These are phyloP conservation scores for Paralichthys olivaceus DNA, from an alignment of 2,113 vertebrate species.

Conservation along the genomic window DNA sequence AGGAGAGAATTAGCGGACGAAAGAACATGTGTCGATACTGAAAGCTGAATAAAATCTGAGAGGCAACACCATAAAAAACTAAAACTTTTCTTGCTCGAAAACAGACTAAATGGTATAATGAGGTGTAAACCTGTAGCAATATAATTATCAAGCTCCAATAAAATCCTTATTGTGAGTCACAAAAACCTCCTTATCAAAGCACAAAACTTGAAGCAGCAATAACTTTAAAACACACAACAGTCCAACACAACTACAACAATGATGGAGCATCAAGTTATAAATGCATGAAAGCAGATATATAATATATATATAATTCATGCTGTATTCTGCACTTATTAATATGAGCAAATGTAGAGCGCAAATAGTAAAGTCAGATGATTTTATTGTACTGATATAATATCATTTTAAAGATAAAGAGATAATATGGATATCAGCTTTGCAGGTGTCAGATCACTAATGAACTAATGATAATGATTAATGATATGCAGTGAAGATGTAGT, in stretches of 20 bases:
- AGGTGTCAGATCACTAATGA: not conserved
- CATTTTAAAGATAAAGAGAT: not conserved
- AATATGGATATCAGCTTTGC: not conserved
- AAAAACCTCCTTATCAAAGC: not conserved
- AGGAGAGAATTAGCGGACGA: conserved; percentile 8
- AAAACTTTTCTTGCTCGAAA: not conserved
- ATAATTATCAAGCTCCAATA: not conserved
- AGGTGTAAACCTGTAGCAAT: not conserved
- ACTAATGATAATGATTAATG: too few relatives aligned
- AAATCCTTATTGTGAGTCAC: not conserved
- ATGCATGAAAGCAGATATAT: not conserved
- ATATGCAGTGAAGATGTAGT: too few relatives aligned
- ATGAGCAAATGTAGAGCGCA: not conserved
- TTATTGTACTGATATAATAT: not conserved
- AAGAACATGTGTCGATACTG: not conserved
- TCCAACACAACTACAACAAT: not conserved
- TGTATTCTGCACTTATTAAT: too few relatives aligned
- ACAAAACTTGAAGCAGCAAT: not conserved
- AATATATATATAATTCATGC: too few relatives aligned
- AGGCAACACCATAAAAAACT: not conserved
- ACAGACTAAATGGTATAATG: not conserved
- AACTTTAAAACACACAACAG: not conserved
- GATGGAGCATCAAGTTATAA: not conserved
- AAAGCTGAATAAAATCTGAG: conserved; percentile 8
- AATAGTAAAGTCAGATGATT: not conserved